phyloP scores from a whole-genome alignment of 2,797 vertebrate genomes.

The Siniperca obscura region DNA sequence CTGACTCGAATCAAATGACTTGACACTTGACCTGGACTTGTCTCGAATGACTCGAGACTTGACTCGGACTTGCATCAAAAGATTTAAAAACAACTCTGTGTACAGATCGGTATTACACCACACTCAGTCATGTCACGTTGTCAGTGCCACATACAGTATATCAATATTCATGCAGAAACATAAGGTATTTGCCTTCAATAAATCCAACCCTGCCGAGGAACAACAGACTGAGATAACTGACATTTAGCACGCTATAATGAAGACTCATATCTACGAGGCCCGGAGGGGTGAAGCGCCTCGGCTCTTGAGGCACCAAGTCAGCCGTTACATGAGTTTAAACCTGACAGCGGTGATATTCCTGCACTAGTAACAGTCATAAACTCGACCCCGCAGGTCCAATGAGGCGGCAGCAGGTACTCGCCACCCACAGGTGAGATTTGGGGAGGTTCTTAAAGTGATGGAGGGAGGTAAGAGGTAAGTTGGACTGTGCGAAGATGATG shows the following conservation, averaged over 20 bases:
- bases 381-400: not conserved
- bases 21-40: too few relatives aligned
- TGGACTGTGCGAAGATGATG: constrained; percentile 2
- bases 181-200: too few relatives aligned
- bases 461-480: constrained; percentile 1
- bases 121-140: too few relatives aligned
- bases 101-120: too few relatives aligned
- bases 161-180: too few relatives aligned
- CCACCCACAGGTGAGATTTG: constrained; percentile 19
- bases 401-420: constrained; percentile 1
- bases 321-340: not conserved
- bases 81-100: too few relatives aligned
- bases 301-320: too few relatives aligned
- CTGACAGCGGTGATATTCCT: not conserved
- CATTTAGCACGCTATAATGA: not conserved
- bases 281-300: not conserved
- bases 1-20: too few relatives aligned
- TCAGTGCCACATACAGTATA: too few relatives aligned
- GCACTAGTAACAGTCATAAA: not conserved
- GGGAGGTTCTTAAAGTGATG: constrained; percentile 18
- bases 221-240: not conserved
- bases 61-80: too few relatives aligned
- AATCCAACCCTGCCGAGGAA: too few relatives aligned
- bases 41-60: too few relatives aligned
- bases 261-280: not conserved